phyloP scores from a whole-genome alignment of 2,797 vertebrate genomes.

The Podarcis lilfordi region DNA sequence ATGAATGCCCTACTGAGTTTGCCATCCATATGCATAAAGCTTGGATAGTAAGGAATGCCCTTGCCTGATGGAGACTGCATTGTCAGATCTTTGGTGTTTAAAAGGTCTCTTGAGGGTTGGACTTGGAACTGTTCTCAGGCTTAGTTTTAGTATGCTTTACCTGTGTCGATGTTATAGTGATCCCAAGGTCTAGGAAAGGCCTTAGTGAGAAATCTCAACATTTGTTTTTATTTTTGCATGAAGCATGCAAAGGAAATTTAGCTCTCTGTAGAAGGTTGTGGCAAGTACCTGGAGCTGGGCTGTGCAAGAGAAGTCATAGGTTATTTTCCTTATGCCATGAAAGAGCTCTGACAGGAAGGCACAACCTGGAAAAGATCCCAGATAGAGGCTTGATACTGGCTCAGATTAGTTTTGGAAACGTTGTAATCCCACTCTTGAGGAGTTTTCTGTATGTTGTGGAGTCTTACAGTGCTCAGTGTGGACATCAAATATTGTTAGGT shows the following conservation, averaged over 20 bases:
- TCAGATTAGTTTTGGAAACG: neutral
- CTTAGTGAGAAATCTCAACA: neutral
- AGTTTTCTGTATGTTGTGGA: neutral
- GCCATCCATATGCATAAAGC: neutral
- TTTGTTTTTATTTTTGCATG: neutral
- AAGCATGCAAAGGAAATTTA: neutral
- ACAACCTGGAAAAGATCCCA: neutral
- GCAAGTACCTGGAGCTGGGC: neutral
- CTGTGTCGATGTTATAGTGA: neutral
- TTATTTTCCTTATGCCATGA: neutral
- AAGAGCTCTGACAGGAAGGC: neutral
- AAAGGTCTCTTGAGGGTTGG: neutral
- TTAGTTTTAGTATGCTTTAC: neutral
- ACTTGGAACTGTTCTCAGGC: neutral
- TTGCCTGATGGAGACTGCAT: neutral
- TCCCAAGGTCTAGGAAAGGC: neutral
- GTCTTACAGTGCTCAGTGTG: neutral
- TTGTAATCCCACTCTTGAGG: neutral
- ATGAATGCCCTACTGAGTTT: neutral
- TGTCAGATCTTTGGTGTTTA: neutral
- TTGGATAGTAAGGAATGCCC: neutral
- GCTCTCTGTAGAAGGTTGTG: neutral
- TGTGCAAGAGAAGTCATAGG: neutral
- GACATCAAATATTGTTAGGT: neutral
- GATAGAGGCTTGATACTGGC: neutral